phyloP scores from a whole-genome alignment of 2,888 invertebrate genomes.

The Ophonus ardosiacus region DNA sequence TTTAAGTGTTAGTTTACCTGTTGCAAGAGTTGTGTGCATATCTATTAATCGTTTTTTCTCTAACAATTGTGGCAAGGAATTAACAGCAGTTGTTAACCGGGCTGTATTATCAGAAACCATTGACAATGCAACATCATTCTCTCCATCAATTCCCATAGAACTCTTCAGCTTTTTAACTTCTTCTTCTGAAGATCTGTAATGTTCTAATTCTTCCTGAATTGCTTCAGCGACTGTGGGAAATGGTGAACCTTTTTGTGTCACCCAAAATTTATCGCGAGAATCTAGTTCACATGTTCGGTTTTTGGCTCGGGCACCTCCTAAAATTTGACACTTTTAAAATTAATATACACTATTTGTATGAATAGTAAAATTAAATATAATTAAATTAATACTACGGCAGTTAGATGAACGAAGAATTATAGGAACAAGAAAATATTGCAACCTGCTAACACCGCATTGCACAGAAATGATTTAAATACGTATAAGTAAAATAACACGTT shows the following conservation, averaged over 20 bases:
- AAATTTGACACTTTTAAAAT: slow-evolving; percentile 46
- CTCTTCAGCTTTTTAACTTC: slow-evolving; percentile 97
- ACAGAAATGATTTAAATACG: too few relatives aligned
- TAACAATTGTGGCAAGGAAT: slow-evolving; percentile 96
- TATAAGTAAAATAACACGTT: too few relatives aligned
- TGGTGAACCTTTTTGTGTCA: slow-evolving; percentile 94
- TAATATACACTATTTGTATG: too few relatives aligned
- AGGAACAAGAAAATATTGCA: neutral
- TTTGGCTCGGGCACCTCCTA: slow-evolving; percentile 83
- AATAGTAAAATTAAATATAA: too few relatives aligned
- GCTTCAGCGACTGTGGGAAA: slow-evolving; percentile 98
- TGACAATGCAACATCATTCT: slow-evolving; percentile 90
- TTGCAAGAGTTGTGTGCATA: slow-evolving; percentile 99
- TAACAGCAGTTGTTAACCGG: slow-evolving; percentile 95
- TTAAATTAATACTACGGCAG: neutral
- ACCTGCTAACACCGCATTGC: too few relatives aligned
- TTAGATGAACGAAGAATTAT: slow-evolving; percentile 8
- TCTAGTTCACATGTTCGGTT: slow-evolving; percentile 94
- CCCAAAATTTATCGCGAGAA: slow-evolving; percentile 94
- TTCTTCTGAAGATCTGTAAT: slow-evolving; percentile 93
- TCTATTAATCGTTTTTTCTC: slow-evolving; percentile 98
- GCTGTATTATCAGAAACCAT: slow-evolving; percentile 96
- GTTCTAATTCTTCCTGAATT: slow-evolving; percentile 98
- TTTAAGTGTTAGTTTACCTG: slow-evolving; percentile 77
- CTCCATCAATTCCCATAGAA: slow-evolving; percentile 95